Evolutionary conservation across 2,113 vertebrate species (phyloP), one percentile per base, ranked within the genome.

Genomic region (Benitochromis conjunctus): DNA sequence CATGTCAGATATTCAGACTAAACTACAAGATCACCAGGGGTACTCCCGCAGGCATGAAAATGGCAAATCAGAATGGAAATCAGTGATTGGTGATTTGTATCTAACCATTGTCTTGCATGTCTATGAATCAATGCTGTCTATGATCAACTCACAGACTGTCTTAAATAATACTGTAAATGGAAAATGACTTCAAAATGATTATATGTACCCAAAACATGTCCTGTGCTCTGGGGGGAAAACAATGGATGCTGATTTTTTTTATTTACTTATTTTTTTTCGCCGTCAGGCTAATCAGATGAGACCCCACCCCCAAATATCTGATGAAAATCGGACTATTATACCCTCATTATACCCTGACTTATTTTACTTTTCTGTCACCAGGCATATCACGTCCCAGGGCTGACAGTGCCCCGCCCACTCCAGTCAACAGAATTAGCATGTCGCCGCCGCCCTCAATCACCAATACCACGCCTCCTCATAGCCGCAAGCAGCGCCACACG

Each of bases 391-490:
- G 98, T 7, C 98, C 98, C 24, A 95, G 98, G 55, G 96, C 97
- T 5, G 98, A 99, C 84, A 99, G 98, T 3, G 97, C 98, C 46
- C 98, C 98, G 0, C 98, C 98, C 87, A 99, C 98, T 0, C 98
- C 98, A 0, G 98, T 99, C 38, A 99, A 98, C 87, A 97, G 98
- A 93, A 95, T 98, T 92, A 99, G 97, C 95, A 98, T 99, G 97
- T 97, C 98, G 51, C 97, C 97, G 4, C 95, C 95, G 10, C 97
- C 60, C 31, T 95, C 97, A n/a, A 95, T 97, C 3, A 92, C 93
- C 92, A 98, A 97, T 94, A 99, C 98, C 64, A 99, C 98, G 1
- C 98, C 98, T 3, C 98, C 98, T 54, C 98, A 98, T 90, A 99
- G 94, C 94, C 97, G 98, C 24, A 96, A 97, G 92, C 97, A 98